phyloP scores from a whole-genome alignment of 92 coral and sea anemone genomes.

The Phenganax subtilis region DNA sequence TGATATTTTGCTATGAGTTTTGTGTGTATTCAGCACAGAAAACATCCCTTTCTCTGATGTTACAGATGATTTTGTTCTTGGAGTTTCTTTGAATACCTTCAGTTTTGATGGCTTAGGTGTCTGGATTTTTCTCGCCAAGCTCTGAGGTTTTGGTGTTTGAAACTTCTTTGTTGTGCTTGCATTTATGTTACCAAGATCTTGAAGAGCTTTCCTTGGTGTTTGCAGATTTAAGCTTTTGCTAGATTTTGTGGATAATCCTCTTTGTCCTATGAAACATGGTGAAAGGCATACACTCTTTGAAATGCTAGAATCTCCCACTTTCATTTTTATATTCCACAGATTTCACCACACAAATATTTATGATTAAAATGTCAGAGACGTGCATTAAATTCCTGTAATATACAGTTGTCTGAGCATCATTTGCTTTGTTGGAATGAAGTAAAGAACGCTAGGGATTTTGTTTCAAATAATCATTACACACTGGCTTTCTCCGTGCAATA shows the following conservation, averaged over 20 bases:
- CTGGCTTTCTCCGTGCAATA: too few relatives aligned
- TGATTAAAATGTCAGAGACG: too few relatives aligned
- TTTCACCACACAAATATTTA: too few relatives aligned
- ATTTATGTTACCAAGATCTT: slow-evolving; percentile 72
- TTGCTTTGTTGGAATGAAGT: too few relatives aligned
- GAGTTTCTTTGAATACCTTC: slow-evolving; percentile 26
- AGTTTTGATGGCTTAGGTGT: slow-evolving; percentile 32
- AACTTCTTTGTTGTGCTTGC: neutral
- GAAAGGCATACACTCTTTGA: neutral
- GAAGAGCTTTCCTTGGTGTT: slow-evolving; percentile 86
- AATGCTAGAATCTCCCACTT: too few relatives aligned
- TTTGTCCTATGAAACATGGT: slow-evolving; percentile 46
- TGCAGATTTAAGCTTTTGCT: slow-evolving; percentile 49
- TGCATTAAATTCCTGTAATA: too few relatives aligned
- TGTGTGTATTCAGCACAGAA: slow-evolving; percentile 21
- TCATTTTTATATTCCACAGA: too few relatives aligned
- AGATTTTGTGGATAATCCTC: slow-evolving; percentile 63
- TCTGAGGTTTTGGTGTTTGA: too few relatives aligned
- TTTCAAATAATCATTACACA: too few relatives aligned
- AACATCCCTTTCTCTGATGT: slow-evolving; percentile 15
- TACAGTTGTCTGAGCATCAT: too few relatives aligned
- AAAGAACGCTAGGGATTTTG: too few relatives aligned
- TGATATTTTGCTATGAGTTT: slow-evolving; percentile 42
- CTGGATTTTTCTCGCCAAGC: slow-evolving; percentile 56
- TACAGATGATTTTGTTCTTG: slow-evolving; percentile 7